Evolutionary conservation across 92 coral and sea anemone species (phyloP).

Genomic region (Epizoanthus ramosus): DNA sequence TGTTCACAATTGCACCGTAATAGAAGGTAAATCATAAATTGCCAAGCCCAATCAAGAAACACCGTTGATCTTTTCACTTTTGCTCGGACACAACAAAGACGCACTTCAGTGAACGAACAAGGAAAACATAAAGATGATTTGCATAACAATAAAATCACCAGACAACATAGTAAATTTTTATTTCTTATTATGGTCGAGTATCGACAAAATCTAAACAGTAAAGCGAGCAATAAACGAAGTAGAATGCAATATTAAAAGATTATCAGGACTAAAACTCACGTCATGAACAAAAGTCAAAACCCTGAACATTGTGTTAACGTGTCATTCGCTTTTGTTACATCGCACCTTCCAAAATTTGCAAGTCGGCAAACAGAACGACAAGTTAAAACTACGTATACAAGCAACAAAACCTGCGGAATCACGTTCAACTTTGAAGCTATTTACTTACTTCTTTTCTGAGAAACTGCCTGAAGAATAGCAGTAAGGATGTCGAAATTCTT

Average conservation of each 20-base stretch:
- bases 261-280: no score
- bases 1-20: no score
- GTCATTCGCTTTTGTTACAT: not conserved
- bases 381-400: not conserved
- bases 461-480: conserved; percentile 97
- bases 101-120: conserved; percentile 25
- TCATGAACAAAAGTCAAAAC: not conserved
- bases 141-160: conserved; percentile 21
- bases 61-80: not conserved
- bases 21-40: no score
- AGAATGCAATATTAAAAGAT: no score
- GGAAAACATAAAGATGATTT: conserved; percentile 25
- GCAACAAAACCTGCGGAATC: conserved; percentile 10
- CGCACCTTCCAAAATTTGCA: not conserved
- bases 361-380: not conserved
- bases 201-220: not conserved
- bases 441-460: conserved; percentile 94
- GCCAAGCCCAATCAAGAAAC: not conserved
- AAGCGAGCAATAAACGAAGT: no score
- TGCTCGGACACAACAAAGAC: not conserved
- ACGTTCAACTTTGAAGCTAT: not conserved
- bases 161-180: not conserved
- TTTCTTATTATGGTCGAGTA: not conserved
- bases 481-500: conserved; percentile 93
- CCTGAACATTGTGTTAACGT: not conserved